Conservation (phyloP, 2,797 vertebrate genomes). For the Pseudochirops cupreus region DNA sequence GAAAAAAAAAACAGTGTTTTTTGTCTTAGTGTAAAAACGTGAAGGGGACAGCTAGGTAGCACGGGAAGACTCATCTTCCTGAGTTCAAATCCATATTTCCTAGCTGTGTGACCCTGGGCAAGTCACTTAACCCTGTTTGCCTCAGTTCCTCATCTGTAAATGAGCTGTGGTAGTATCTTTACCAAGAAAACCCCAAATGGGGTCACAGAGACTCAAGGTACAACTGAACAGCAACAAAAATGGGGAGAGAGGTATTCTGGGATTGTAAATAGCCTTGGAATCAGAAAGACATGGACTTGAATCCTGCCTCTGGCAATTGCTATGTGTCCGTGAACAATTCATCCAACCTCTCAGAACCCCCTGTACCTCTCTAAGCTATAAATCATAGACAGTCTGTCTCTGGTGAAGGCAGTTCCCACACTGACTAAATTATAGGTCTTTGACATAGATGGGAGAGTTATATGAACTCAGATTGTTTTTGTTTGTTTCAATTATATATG, state of each 20-base stretch:
- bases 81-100: background rate
- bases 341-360: background rate
- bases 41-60: background rate
- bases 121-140: background rate
- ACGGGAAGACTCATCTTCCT: background rate
- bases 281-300: background rate
- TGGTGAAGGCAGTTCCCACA: background rate
- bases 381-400: background rate
- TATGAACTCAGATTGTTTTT: background rate
- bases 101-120: background rate
- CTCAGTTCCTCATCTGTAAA: background rate
- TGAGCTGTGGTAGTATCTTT: background rate
- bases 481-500: background rate
- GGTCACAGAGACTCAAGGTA: background rate
- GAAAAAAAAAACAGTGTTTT: constrained; percentile 19
- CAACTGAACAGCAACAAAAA: background rate
- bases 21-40: background rate
- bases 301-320: background rate
- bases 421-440: background rate
- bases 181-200: background rate
- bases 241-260: background rate
- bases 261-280: background rate
- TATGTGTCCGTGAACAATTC: background rate
- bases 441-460: background rate
- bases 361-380: background rate